Evolutionary conservation across 2,888 invertebrate genomes (phyloP).

Genomic region (Lycia hirtaria): DNA sequence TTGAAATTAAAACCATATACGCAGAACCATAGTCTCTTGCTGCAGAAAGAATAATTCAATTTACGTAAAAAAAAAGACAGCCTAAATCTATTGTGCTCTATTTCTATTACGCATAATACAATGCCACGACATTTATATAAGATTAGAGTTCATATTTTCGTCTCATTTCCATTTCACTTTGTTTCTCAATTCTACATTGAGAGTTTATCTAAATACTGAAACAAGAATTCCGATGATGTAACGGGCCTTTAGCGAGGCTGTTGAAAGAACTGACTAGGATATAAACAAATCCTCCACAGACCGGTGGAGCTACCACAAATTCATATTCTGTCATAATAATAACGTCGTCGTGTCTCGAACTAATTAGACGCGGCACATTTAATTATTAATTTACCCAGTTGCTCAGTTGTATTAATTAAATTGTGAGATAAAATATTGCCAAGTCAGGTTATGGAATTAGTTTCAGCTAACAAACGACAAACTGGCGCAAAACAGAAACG

Average conservation of each 20-base stretch:
- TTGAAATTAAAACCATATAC: no score
- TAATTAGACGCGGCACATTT: slow-evolving; percentile 28
- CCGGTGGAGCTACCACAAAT: slow-evolving; percentile 5
- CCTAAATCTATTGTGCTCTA: no score
- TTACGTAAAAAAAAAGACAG: no score
- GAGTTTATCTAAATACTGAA: no score
- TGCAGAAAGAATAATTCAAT: no score
- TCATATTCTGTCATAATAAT: slow-evolving; percentile 22
- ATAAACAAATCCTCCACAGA: background rate
- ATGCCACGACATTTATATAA: background rate
- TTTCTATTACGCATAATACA: no score
- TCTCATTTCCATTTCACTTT: no score
- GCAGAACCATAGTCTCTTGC: no score
- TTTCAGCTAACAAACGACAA: slow-evolving; percentile 23
- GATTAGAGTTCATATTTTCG: no score
- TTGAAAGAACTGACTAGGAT: background rate
- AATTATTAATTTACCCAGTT: slow-evolving; percentile 27
- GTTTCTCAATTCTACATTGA: no score
- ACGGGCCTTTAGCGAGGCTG: no score
- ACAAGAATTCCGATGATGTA: background rate
- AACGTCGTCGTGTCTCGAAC: slow-evolving; percentile 17
- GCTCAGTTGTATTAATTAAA: slow-evolving; percentile 30
- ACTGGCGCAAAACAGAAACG: slow-evolving; percentile 17
- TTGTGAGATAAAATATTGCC: slow-evolving; percentile 32
- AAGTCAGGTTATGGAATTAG: slow-evolving; percentile 30